Base-by-base conservation (phyloP, 2,888 invertebrate genomes). In the Rosalia funebris region DNA sequence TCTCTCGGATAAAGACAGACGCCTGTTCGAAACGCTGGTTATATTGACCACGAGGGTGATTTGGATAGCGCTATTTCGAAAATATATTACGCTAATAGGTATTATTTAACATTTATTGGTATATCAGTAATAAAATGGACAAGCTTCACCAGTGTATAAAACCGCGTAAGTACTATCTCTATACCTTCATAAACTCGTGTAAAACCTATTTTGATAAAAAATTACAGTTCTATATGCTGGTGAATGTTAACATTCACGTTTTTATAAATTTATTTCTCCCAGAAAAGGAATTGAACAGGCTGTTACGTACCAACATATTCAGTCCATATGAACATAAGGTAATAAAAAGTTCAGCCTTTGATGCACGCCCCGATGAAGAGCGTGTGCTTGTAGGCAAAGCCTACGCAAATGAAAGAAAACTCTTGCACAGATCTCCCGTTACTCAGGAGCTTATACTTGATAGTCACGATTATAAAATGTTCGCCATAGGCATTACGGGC, bases 21-120 rank as follows among this genome's bases (percentile, higher is more conserved):
- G 86, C 62, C 77, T 88, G 54, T 85, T 85, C 68, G 89, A 89
- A 76, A 83, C 84, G 4, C 75, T 89, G 12, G 77, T 87, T 42
- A 82, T 85, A 56, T 81, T 89, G 77, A 82, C 86, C 45, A 84
- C 86, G 41, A 84, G 87, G 71, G 85, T 89, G 44, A 84, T 88
- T 31, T 89, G 89, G 88, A 82, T 89, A 63, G 87, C 88, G 15
- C 77, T 89, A 36, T 84, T 85, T 53, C 82, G 88, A 47, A 87
- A 84, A 74, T 77, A 84, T 66, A 85, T 86, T 68, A 82, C 83
- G 71, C 81, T 87, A 69, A 88, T 89, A 71, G 89, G 89, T 88
- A 76, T 16, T 32, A n/a, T n/a, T n/a, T n/a, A n/a, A n/a, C n/a
- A n/a, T n/a, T n/a, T n/a, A n/a, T n/a, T n/a, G n/a, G n/a, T n/a